Conservation (phyloP, 2,797 vertebrate species). For the Lepilemur septentrionalis region DNA sequence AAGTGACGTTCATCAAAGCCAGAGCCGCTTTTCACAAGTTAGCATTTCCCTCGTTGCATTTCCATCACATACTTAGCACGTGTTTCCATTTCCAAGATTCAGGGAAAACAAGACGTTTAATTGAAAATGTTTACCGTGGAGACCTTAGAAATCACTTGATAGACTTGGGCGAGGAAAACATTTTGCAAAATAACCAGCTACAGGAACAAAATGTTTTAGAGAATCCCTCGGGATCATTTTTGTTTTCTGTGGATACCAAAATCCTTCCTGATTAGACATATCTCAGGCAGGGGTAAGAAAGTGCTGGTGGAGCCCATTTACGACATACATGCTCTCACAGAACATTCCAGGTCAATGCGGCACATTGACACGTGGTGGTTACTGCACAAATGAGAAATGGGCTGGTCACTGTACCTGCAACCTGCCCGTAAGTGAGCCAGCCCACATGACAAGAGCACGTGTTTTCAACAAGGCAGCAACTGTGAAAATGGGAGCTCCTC, state of each 20-base stretch:
- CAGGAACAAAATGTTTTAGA: conserved; percentile 27
- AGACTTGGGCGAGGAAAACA: conserved; percentile 34
- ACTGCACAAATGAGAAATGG: background rate
- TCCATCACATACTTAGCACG: conserved; percentile 32
- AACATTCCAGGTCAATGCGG: background rate
- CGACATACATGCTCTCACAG: background rate
- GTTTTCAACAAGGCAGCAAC: background rate
- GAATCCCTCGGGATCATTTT: background rate
- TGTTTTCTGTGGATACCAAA: background rate
- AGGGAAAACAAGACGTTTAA: conserved; percentile 7
- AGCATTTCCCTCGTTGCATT: background rate
- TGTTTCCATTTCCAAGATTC: conserved; percentile 45
- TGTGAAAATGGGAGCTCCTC: background rate
- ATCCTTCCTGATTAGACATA: background rate
- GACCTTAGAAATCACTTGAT: conserved; percentile 32
- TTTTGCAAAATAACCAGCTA: conserved; percentile 50
- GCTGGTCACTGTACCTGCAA: background rate
- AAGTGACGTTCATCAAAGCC: background rate
- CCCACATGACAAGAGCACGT: background rate
- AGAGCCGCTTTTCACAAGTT: background rate
- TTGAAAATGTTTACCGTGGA: conserved; percentile 17
- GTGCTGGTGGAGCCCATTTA: background rate
- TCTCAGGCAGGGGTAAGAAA: background rate
- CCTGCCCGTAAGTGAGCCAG: background rate
- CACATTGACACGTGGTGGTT: background rate